A percentile compares a stretch with the other conserved stretches of the same genome.
These are phyloP conservation scores for Haemorhous mexicanus DNA, from an alignment of 2,113 vertebrate species.

Conservation along the genomic window DNA sequence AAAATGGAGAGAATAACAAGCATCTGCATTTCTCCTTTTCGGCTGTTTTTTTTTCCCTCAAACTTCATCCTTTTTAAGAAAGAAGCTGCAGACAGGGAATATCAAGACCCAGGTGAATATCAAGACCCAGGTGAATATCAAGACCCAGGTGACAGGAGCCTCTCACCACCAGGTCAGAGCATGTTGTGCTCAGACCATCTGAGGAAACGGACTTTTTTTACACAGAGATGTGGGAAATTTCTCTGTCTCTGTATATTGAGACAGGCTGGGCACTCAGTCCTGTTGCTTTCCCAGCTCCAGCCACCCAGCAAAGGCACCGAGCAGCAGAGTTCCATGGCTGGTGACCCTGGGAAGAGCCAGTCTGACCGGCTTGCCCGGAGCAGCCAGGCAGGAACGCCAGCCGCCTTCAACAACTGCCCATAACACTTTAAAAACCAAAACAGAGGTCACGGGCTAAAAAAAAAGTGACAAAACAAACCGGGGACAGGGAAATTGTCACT, in stretches of 20 bases:
- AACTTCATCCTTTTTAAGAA: not conserved
- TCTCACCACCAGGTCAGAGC: not conserved
- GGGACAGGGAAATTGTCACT: accelerated
- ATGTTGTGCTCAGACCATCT: accelerated
- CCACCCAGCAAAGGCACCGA: not conserved
- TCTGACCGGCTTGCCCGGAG: not conserved
- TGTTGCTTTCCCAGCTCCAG: not conserved
- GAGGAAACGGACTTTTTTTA: not conserved
- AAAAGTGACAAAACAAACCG: accelerated
- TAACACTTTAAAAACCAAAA: not conserved
- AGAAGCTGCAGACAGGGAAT: not conserved
- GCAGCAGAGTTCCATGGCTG: not conserved
- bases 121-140: not conserved
- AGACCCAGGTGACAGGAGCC: not conserved
- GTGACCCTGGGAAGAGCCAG: slow-evolving; percentile 27
- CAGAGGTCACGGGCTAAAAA: not conserved
- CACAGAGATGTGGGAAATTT: not conserved
- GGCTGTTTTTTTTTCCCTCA: not conserved
- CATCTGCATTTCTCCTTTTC: not conserved
- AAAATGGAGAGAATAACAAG: not conserved
- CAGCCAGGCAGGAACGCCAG: not conserved
- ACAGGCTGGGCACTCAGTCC: accelerated
- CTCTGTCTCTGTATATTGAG: not conserved
- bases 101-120: not conserved
- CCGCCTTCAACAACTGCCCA: not conserved